Conservation (phyloP, 2,113 vertebrate genomes). For the Prionailurus bengalensis region DNA sequence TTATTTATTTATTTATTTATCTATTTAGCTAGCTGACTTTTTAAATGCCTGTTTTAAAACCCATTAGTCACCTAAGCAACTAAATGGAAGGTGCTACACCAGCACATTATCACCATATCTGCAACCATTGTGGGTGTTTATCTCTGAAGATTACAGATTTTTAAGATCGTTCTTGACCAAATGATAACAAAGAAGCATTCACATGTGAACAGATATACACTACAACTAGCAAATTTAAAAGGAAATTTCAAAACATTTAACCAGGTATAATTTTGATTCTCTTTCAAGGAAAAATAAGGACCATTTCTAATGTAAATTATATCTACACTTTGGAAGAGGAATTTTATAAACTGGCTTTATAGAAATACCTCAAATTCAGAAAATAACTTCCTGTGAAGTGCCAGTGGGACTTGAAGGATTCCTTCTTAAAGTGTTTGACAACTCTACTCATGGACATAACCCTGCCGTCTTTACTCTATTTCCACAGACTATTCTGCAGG, state of each 20-base stretch:
- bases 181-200: not conserved
- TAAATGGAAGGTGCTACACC: not conserved
- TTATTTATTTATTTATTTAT: no score
- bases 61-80: not conserved
- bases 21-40: not conserved
- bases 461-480: not conserved
- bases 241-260: not conserved
- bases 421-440: not conserved
- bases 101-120: not conserved
- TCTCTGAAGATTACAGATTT: not conserved
- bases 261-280: not conserved
- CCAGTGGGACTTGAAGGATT: not conserved
- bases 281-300: not conserved
- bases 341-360: not conserved
- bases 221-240: not conserved
- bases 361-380: conserved; percentile 18
- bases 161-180: not conserved
- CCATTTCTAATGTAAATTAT: not conserved
- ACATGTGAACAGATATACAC: not conserved
- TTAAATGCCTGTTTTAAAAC: conserved; percentile 8
- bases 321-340: not conserved
- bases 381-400: not conserved
- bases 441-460: not conserved
- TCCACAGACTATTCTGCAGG: not conserved
- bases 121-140: not conserved